Percentiles rank a stretch among this genome's conserved stretches.
These are phyloP conservation scores for Cheirogaleus major DNA, from an alignment of 2,797 vertebrate species.

Conservation along the genomic window DNA sequence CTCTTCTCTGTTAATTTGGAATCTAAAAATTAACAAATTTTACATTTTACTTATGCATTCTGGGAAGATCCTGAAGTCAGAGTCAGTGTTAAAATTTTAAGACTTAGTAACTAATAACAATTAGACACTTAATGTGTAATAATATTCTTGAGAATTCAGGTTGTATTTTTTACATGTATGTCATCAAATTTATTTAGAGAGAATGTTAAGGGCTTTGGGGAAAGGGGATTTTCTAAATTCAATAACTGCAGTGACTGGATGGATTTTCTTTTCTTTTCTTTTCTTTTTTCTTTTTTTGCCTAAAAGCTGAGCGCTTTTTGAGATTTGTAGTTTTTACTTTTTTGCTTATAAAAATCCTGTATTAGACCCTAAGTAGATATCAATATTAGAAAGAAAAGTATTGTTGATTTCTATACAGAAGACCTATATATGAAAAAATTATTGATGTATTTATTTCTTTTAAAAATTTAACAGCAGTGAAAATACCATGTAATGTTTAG, in stretches of 20 bases:
- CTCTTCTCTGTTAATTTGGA: background rate
- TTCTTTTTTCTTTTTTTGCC: background rate
- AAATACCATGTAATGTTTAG: background rate
- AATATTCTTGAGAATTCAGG: slow-evolving; percentile 10
- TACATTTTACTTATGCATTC: background rate
- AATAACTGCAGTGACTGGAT: slow-evolving; percentile 25
- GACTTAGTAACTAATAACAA: background rate
- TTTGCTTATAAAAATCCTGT: slow-evolving; percentile 3
- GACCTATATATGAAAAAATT: background rate
- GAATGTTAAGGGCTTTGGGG: background rate
- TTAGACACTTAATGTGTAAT: slow-evolving; percentile 40
- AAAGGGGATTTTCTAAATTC: slow-evolving; percentile 54
- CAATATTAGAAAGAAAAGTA: slow-evolving; percentile 26
- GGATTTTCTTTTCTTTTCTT: slow-evolving; percentile 28
- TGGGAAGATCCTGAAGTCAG: background rate
- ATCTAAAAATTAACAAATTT: slow-evolving; percentile 12
- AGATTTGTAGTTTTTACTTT: background rate
- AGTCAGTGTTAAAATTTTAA: background rate
- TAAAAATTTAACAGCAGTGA: background rate
- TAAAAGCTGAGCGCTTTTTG: background rate
- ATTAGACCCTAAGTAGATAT: background rate
- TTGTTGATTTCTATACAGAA: background rate
- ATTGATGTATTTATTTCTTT: background rate
- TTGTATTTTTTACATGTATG: slow-evolving; percentile 14
- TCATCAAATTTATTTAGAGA: slow-evolving; percentile 46